These are phyloP conservation scores for Manis crassicaudata DNA, from an alignment of 2,797 vertebrate species.

Conservation along the genomic window DNA sequence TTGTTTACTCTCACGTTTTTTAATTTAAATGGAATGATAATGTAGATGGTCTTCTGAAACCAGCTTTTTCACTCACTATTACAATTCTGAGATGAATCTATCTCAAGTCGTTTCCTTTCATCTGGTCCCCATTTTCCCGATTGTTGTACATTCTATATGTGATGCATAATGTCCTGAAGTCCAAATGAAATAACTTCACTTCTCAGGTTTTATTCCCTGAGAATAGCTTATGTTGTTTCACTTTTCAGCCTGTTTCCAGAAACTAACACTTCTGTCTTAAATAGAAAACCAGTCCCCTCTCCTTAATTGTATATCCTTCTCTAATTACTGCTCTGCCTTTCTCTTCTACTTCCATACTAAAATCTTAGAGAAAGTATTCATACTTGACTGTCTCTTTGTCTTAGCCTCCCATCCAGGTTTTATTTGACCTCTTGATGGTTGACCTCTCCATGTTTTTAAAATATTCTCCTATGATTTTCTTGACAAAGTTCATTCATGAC, in stretches of 20 bases:
- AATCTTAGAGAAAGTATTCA: neutral
- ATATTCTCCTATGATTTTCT: neutral
- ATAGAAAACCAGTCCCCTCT: neutral
- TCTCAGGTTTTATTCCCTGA: neutral
- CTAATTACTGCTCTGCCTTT: neutral
- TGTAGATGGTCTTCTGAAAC: neutral
- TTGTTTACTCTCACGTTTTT: neutral
- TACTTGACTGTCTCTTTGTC: neutral
- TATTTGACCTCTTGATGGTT: neutral
- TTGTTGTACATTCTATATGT: neutral
- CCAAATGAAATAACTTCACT: neutral
- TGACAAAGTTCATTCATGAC: neutral
- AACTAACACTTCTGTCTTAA: neutral
- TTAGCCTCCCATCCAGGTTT: neutral
- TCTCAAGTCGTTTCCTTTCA: neutral
- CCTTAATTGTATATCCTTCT: neutral
- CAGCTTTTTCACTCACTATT: neutral
- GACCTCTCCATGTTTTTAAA: neutral
- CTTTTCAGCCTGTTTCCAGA: neutral
- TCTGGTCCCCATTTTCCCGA: neutral
- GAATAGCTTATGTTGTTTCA: neutral
- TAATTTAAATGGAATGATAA: neutral
- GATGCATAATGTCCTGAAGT: neutral
- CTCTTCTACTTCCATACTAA: neutral
- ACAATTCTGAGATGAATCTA: neutral